Conservation (phyloP, 2,113 vertebrate genomes). For the Rynchops niger region DNA sequence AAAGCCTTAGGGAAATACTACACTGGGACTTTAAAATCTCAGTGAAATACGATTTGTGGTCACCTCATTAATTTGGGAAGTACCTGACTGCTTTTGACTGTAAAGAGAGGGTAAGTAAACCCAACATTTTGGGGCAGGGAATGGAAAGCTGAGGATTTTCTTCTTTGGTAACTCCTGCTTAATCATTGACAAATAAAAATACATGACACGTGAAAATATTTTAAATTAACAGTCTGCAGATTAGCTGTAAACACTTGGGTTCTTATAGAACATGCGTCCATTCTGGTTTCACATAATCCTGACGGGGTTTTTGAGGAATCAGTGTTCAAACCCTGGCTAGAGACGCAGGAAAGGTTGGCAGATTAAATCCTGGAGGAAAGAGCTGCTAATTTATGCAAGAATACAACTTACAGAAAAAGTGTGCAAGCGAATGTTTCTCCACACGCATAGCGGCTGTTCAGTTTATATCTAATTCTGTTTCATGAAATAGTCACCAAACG, state of each 20-base stretch:
- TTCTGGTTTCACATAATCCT: neutral
- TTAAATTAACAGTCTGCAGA: neutral
- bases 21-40: neutral
- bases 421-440: neutral
- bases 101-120: neutral
- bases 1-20: neutral
- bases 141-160: neutral
- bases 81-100: neutral
- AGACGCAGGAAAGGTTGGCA: neutral
- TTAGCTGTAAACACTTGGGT: neutral
- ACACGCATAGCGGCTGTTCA: neutral
- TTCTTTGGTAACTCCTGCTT: neutral
- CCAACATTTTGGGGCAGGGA: neutral
- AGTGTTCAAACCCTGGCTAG: neutral
- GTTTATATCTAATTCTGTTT: neutral
- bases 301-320: neutral
- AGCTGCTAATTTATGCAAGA: neutral
- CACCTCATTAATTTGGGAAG: neutral
- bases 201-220: neutral
- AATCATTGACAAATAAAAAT: neutral
- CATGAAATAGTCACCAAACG: neutral
- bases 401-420: neutral
- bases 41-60: neutral
- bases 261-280: neutral
- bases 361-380: neutral